A percentile compares a stretch with the other conserved stretches of the same genome.
Conservation (phyloP, 2,113 vertebrate species). For the Macquaria australasica region DNA sequence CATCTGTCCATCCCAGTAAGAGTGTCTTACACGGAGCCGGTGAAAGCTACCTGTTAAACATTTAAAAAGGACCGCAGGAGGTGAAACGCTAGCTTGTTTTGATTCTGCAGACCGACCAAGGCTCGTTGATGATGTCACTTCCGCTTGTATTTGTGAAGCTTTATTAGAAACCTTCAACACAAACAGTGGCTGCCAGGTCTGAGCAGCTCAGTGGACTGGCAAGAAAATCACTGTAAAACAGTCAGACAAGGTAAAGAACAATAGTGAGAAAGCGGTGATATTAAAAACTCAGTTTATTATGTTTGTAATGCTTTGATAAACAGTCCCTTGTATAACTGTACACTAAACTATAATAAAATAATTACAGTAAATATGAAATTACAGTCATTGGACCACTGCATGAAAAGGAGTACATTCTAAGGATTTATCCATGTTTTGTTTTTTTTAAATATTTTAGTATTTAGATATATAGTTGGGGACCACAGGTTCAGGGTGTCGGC, state of each 20-base stretch:
- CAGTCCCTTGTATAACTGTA: constrained; percentile 77
- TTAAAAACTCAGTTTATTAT: constrained; percentile 78
- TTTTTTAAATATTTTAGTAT: constrained; percentile 27
- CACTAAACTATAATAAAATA: constrained; percentile 84
- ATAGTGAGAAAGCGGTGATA: constrained; percentile 41
- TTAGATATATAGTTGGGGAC: constrained; percentile 38
- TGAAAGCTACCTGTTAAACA: not conserved
- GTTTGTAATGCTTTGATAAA: constrained; percentile 71
- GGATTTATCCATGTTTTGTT: constrained; percentile 30
- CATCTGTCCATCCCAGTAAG: constrained; percentile 32
- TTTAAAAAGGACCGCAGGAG: not conserved
- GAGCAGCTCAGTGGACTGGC: not conserved
- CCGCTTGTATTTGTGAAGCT: constrained; percentile 52
- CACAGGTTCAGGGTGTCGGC: constrained; percentile 48
- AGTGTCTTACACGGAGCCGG: not conserved
- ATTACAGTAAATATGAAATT: constrained; percentile 78
- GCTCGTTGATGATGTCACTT: constrained; percentile 63
- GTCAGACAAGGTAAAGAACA: not conserved
- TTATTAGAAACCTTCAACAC: constrained; percentile 42
- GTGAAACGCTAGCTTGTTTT: constrained; percentile 53
- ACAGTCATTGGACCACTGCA: constrained; percentile 68
- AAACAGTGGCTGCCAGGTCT: not conserved
- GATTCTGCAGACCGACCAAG: constrained; percentile 50
- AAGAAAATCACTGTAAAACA: not conserved
- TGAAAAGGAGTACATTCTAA: constrained; percentile 65